Base-by-base conservation (phyloP, 1,140 invertebrate species). In the Hermatobates lingyangjiaoensis region DNA sequence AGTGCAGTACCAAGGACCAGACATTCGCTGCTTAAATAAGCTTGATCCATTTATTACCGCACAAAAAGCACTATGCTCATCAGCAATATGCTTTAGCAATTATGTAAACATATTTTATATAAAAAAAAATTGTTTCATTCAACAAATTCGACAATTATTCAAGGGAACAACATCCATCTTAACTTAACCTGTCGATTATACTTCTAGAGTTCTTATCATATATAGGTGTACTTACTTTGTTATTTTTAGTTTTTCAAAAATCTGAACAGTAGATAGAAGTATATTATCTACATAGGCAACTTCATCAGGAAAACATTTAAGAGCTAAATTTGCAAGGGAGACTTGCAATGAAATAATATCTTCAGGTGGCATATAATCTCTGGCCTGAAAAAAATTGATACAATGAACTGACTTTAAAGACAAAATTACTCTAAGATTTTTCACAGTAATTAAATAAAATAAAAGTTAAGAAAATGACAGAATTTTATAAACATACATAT, bases 281-380 rank as follows among this genome's bases (percentile, higher is more conserved):
- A 98, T 92, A 64, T 91, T 88, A 65, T 98, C 91, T 2, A 97
- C 90, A 66, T 93, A 96, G 65, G 92, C 87, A 14, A 94, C 79
- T 62, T 86, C 76, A 60, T 94, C 87, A 0, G 89, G 85, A 69
- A 98, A 97, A 64, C 93, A 96, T 61, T 96, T 94, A 50, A 96
- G 79, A 0, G 93, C 92, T 48, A 98, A 71, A 68, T 94, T 95
- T 27, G 96, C 77, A 2, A 99, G 68, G 1, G 95, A 88, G 30
- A 97, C 87, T 73, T 98, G 91, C 21, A 99, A 71, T 10, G 90
- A 83, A 38, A 98, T 82, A 63, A 95, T 92, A 67, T 98, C 94
- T 69, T 98, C 94, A 0, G 87, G 70, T 1, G 92, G 85, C 81
- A 98, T 90, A 62, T 96, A 87, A 59, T 82, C 81, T 44, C 93